Conservation (phyloP, 2,113 vertebrate species). For the Heliornis fulica region DNA sequence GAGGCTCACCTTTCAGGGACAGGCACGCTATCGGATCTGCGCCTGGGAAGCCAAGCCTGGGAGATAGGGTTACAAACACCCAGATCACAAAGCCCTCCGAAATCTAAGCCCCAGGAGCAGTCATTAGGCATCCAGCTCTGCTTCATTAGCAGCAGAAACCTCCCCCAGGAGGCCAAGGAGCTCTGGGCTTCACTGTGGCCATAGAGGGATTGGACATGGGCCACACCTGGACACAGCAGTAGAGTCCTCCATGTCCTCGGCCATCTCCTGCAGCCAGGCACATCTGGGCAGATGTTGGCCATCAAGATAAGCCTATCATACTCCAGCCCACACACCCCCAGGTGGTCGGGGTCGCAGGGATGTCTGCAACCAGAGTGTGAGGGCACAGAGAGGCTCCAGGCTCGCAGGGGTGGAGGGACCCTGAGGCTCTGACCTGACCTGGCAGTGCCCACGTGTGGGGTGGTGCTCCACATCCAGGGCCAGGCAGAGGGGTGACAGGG, state of each 20-base stretch:
- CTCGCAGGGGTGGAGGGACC: rapidly evolving
- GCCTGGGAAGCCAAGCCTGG: background rate
- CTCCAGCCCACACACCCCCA: background rate
- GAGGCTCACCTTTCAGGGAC: conserved; percentile 50
- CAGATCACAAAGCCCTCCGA: conserved; percentile 11
- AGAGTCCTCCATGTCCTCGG: rapidly evolving
- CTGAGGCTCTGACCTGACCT: rapidly evolving
- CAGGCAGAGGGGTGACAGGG: no score
- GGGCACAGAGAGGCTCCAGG: background rate
- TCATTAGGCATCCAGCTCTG: background rate
- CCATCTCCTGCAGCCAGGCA: background rate
- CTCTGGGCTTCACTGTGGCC: background rate
- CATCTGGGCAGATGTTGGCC: background rate
- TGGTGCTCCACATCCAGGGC: rapidly evolving
- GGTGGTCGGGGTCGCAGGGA: rapidly evolving
- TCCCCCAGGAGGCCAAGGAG: rapidly evolving
- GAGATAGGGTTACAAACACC: conserved; percentile 40
- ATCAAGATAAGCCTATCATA: rapidly evolving
- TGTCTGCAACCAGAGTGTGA: rapidly evolving
- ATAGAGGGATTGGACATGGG: rapidly evolving
- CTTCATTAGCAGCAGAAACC: background rate
- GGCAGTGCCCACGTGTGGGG: rapidly evolving
- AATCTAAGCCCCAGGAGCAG: background rate
- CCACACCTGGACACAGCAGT: background rate
- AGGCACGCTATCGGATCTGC: conserved; percentile 1